Conservation (phyloP, 2,888 invertebrate genomes). For the Erebia epiphron region DNA sequence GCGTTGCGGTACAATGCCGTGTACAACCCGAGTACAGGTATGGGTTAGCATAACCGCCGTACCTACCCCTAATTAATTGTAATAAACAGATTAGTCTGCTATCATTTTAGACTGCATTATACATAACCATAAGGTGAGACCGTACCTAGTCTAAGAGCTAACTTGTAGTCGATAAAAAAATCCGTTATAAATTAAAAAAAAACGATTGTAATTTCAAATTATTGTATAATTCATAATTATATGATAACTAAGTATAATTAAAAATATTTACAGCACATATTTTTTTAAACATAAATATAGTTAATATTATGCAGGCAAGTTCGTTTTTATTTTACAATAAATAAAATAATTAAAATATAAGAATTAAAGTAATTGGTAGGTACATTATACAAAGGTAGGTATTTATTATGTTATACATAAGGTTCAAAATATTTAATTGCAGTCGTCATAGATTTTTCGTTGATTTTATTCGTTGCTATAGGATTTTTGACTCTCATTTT, state of each 20-base stretch:
- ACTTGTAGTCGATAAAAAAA: background rate
- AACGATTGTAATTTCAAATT: slow-evolving; percentile 37
- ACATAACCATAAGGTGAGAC: too few species aligned
- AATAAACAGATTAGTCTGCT: too few species aligned
- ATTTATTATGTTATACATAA: slow-evolving; percentile 64
- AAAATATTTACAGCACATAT: slow-evolving; percentile 65
- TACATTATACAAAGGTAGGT: slow-evolving; percentile 28
- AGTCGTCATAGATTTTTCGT: slow-evolving; percentile 81
- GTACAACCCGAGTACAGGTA: too few species aligned
- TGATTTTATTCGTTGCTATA: slow-evolving; percentile 83
- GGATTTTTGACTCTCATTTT: slow-evolving; percentile 88
- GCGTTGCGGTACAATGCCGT: too few species aligned
- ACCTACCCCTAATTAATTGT: too few species aligned
- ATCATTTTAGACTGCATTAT: too few species aligned
- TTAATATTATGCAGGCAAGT: slow-evolving; percentile 80
- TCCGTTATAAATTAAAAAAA: background rate
- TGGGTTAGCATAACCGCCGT: too few species aligned
- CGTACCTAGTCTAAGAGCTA: too few species aligned
- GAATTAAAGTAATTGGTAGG: slow-evolving; percentile 32
- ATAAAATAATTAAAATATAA: slow-evolving; percentile 60
- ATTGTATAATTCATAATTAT: slow-evolving; percentile 64
- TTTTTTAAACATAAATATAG: slow-evolving; percentile 64
- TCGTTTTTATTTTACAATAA: slow-evolving; percentile 70
- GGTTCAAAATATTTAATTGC: slow-evolving; percentile 82
- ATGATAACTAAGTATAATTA: slow-evolving; percentile 66